These are phyloP conservation scores for Actenoides hombroni DNA, from an alignment of 2,113 vertebrate species.

Conservation along the genomic window DNA sequence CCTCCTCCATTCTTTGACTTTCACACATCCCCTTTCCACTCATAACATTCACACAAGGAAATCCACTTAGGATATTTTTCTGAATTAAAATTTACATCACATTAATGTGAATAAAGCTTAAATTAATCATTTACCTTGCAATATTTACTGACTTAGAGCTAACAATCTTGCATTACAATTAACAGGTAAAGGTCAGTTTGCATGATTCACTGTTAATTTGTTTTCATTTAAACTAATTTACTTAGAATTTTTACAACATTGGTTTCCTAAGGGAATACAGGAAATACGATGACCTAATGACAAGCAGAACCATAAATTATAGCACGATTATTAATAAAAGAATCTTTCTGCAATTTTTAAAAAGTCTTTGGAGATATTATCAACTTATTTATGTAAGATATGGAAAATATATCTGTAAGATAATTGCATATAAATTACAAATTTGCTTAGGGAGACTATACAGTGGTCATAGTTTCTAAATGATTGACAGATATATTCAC, in stretches of 20 bases:
- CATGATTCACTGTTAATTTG: constrained; percentile 28
- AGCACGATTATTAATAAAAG: constrained; percentile 22
- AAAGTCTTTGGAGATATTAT: constrained; percentile 15
- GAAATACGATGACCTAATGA: constrained; percentile 8
- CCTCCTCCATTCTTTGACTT: background rate
- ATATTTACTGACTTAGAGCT: constrained; percentile 28
- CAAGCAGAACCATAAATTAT: background rate
- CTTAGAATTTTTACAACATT: background rate
- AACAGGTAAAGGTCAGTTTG: constrained; percentile 43
- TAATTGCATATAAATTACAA: constrained; percentile 36
- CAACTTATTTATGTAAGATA: constrained; percentile 15
- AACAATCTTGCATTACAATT: constrained; percentile 17
- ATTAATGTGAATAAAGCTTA: background rate
- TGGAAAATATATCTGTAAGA: background rate
- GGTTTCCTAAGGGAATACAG: background rate
- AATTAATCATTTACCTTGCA: constrained; percentile 34
- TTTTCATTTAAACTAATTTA: constrained; percentile 58
- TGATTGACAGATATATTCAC: constrained; percentile 50
- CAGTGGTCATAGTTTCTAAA: constrained; percentile 29
- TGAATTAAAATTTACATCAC: constrained; percentile 4
- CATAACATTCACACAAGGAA: background rate
- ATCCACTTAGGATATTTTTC: background rate
- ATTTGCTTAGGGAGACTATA: background rate
- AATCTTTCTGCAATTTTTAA: background rate
- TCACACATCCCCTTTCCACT: background rate